Base-by-base conservation (phyloP, 2,888 invertebrate genomes). In the Tromatobia lineatoria region DNA sequence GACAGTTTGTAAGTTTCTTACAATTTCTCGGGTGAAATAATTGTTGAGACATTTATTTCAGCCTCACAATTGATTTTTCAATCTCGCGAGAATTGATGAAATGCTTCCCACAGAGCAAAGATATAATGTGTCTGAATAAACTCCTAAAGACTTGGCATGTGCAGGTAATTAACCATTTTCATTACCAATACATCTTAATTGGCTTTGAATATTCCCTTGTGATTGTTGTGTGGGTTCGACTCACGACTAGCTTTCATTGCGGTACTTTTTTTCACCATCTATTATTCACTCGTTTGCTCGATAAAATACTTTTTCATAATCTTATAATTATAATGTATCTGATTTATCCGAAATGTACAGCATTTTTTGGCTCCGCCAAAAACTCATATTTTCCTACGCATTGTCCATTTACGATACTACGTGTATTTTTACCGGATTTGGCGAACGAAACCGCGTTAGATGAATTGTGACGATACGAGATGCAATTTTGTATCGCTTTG, bases 351-450 rank as follows among this genome's bases (percentile, higher is more conserved):
- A 66, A 61, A 23, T 83, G 83, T 83, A 83, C 80, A 77, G 83
- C 70, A 64, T 84, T 80, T 78, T 45, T 76, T 76, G 76, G 73
- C 67, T 66, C 47, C 18, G 59, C 57, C 61, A 38, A 71, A 73
- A 23, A 67, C 74, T 34, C 52, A 64, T 80, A 77, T 85, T 85
- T 85, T 85, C 69, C 73, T 80, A 83, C 64, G 80, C 73, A 70
- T 69, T 52, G 45, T 71, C 67, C 29, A 67, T 61, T 45, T 52
- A 81, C 64, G 34, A 76, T 59, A 71, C 34, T 47, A 54, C 18
- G 47, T 57, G 70, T 52, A 70, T 81, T 76, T 75, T 50, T 70
- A 81, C 15, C 67, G 67, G 8, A 61, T 75, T 18, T 10, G 59
- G 42, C 64, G 54, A 66, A 66, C 20, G 4, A 34, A 42, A 13